Base-by-base conservation (phyloP, 30 jellyfish, hydroid and myxozoan genomes). In the Pseudorhiza aurosa region DNA sequence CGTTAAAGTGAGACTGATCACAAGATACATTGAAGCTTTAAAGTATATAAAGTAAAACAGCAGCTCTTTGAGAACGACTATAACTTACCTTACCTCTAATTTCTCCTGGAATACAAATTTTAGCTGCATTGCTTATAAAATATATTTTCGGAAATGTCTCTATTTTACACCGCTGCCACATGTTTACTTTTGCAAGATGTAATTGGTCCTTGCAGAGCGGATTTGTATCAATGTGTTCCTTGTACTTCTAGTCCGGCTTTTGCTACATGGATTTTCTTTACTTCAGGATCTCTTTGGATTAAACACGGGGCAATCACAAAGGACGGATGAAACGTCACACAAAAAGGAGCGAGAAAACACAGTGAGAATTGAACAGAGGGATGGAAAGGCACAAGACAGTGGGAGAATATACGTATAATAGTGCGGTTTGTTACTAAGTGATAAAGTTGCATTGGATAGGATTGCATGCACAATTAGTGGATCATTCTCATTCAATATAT, bases 361-460 rank as follows among this genome's bases (percentile, higher is more conserved):
- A 53, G 24, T 36, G 24, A 18, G 67, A 33, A 53, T 2, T 14
- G 35, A 53, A 4, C 15, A 17, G 24, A 17, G n/a, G 25, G 62
- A 47, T 47, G n/a, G n/a, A n/a, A 47, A 6, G 21, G 4, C 2
- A 1, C 37, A 53, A 10, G 12, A 53, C 33, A 19, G 36, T 53
- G 36, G 24, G 24, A 2, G 67, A 53, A 24, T 22, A 7, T n/a
- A 37, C 37, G 36, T 3, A 53, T 36, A 53, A 53, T n/a, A 37
- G 67, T 19, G 67, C 67, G 67, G 67, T 53, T 53, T 7, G 67
- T n/a, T 1, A 19, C 67, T 8, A 53, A 24, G 22, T 53, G 67
- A 53, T 53, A 53, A 24, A 19, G 14, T 7, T 53, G 8, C 21
- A 53, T 17, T 19, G 21, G 67, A 53, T 53, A 53, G 21, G 67